These are phyloP conservation scores for Syngnathoides biaculeatus DNA, from an alignment of 2,113 vertebrate genomes.

Conservation along the genomic window DNA sequence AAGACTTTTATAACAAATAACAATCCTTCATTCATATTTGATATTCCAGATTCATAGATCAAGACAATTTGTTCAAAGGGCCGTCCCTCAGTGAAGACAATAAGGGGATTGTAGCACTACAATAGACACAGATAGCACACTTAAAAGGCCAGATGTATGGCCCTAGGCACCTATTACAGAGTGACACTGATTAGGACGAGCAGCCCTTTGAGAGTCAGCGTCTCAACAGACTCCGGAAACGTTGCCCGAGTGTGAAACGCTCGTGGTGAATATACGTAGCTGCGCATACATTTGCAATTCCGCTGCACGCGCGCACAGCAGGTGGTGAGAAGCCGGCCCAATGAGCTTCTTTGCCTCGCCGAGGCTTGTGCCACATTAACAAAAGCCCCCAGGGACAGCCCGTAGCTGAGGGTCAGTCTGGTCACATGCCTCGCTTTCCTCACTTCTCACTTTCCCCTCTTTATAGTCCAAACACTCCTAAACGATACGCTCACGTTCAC, in stretches of 20 bases:
- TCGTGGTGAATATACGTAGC: constrained; percentile 30
- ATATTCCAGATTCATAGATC: neutral
- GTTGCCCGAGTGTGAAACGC: constrained; percentile 13
- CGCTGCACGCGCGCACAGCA: constrained; percentile 29
- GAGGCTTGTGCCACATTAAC: constrained; percentile 62
- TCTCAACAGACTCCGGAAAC: constrained; percentile 24
- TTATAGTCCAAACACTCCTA: constrained; percentile 26
- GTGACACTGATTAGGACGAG: constrained; percentile 56
- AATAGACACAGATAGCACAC: constrained; percentile 32
- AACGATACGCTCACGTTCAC: constrained; percentile 37
- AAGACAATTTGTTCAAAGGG: constrained; percentile 1
- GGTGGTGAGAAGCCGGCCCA: constrained; percentile 54
- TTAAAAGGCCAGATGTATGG: constrained; percentile 47
- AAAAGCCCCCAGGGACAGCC: constrained; percentile 62
- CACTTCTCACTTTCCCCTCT: constrained; percentile 36
- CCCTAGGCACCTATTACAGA: constrained; percentile 51
- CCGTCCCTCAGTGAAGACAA: constrained; percentile 7
- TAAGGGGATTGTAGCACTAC: constrained; percentile 14
- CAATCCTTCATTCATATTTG: neutral
- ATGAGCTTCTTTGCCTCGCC: constrained; percentile 49
- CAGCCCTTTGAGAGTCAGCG: constrained; percentile 48
- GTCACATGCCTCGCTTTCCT: constrained; percentile 59
- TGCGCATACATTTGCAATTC: constrained; percentile 19
- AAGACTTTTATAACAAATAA: neutral
- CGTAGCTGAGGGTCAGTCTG: constrained; percentile 57